phyloP scores from a whole-genome alignment of 2,113 vertebrate genomes.

The Bambusicola thoracicus region DNA sequence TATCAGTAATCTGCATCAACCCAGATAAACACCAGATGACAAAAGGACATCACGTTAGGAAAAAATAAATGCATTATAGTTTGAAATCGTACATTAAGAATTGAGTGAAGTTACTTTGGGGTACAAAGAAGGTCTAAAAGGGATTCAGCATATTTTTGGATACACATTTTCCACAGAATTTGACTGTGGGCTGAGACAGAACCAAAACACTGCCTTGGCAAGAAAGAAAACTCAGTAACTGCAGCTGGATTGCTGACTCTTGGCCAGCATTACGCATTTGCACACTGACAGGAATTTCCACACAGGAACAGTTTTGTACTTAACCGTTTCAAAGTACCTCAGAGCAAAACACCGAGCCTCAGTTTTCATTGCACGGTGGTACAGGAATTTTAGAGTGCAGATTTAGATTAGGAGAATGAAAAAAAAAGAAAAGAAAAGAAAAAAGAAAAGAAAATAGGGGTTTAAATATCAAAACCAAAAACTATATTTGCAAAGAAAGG shows the following conservation, averaged over 20 bases:
- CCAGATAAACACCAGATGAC: background rate
- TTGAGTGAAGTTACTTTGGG: background rate
- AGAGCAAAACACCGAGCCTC: conserved; percentile 12
- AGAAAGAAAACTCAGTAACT: conserved; percentile 48
- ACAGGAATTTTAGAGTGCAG: background rate
- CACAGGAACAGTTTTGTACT: background rate
- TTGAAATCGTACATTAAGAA: background rate
- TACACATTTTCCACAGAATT: background rate
- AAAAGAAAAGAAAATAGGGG: no score
- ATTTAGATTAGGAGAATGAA: background rate
- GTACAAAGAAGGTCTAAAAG: background rate
- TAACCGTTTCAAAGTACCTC: conserved; percentile 36
- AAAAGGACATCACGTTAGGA: background rate
- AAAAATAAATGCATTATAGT: background rate
- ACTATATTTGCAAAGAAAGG: background rate
- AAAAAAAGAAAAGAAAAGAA: background rate
- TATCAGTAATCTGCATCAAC: background rate
- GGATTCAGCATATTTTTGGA: background rate
- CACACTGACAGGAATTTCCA: conserved; percentile 22
- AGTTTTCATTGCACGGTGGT: conserved; percentile 18
- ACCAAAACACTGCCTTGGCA: conserved; percentile 25
- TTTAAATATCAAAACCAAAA: background rate
- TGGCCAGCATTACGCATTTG: background rate
- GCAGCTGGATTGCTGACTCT: background rate
- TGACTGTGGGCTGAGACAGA: background rate